These are phyloP conservation scores for Pipra filicauda DNA, from an alignment of 2,113 vertebrate genomes.

Conservation along the genomic window DNA sequence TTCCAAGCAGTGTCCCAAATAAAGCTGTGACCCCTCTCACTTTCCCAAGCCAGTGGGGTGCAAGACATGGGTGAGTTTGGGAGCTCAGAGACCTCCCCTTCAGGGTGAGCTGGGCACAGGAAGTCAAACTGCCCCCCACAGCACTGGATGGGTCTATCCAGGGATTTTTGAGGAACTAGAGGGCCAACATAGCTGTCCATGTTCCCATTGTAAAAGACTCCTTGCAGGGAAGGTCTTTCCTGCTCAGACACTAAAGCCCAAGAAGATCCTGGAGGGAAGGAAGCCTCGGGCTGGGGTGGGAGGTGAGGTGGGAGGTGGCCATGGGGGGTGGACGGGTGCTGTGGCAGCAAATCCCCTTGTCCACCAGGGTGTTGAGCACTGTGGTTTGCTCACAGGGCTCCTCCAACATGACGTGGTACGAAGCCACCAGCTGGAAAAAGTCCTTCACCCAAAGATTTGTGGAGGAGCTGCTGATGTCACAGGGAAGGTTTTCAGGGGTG, in stretches of 20 bases:
- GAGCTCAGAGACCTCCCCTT: background rate
- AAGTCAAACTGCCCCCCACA: background rate
- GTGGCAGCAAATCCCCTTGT: background rate
- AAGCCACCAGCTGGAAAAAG: background rate
- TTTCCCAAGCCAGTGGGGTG: background rate
- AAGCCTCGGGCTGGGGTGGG: background rate
- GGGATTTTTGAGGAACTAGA: background rate
- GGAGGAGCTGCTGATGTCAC: background rate
- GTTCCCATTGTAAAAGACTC: background rate
- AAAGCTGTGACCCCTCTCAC: background rate
- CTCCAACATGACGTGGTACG: background rate
- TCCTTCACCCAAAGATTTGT: background rate
- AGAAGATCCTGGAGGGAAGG: background rate
- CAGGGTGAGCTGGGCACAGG: background rate
- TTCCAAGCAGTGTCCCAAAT: background rate
- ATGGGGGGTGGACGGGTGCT: background rate
- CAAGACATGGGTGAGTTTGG: background rate
- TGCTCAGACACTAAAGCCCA: background rate
- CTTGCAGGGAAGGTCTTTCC: background rate
- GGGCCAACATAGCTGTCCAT: fast-evolving
- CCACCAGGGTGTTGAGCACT: fast-evolving
- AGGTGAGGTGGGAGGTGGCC: background rate
- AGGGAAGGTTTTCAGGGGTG: background rate
- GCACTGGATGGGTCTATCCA: background rate
- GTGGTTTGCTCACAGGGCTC: background rate